Conservation (phyloP, 2,113 vertebrate species). For the Anarhynchus alexandrinus region DNA sequence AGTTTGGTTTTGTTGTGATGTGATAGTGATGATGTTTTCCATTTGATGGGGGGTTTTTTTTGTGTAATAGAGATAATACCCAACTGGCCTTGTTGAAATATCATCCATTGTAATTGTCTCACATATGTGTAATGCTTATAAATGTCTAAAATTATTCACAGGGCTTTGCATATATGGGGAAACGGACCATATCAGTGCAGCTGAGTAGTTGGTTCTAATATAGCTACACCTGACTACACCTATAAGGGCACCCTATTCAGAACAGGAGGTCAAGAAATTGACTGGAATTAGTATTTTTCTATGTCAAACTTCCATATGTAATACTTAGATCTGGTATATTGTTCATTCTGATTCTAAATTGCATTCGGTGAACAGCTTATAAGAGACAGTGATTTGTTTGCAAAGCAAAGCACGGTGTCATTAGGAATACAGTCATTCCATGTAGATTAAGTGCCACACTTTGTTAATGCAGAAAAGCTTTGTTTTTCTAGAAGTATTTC, state of each 20-base stretch:
- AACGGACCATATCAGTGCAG: accelerated
- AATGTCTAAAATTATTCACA: background rate
- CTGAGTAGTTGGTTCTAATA: background rate
- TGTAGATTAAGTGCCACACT: background rate
- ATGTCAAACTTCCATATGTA: background rate
- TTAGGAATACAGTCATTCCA: background rate
- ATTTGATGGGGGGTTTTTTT: background rate
- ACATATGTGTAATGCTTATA: background rate
- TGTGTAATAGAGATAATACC: background rate
- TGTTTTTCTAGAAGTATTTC: background rate
- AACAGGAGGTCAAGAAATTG: background rate
- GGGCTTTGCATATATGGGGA: background rate
- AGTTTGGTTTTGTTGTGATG: background rate
- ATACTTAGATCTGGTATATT: background rate
- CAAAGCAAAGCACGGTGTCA: background rate
- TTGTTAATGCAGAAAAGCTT: background rate
- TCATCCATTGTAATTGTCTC: background rate
- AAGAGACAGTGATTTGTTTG: background rate
- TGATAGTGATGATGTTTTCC: background rate
- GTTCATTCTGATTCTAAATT: background rate
- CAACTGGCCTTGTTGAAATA: background rate
- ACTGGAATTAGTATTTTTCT: background rate
- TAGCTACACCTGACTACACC: background rate
- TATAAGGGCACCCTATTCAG: background rate
- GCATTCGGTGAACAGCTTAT: background rate